These are phyloP conservation scores for Amphiprion clarkii DNA, from an alignment of 2,797 vertebrate genomes.

Conservation along the genomic window DNA sequence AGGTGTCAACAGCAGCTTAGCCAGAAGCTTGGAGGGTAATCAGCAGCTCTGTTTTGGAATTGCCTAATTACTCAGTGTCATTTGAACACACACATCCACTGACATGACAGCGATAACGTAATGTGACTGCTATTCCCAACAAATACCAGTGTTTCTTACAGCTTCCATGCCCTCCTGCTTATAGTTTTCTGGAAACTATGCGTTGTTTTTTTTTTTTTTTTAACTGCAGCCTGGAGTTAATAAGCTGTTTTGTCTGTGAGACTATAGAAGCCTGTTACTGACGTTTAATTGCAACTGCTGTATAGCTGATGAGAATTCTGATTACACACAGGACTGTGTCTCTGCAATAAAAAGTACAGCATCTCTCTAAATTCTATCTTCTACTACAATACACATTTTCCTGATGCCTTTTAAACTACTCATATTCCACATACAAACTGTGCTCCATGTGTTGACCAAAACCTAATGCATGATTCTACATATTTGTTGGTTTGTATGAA, in stretches of 20 bases:
- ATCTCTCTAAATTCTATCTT: neutral
- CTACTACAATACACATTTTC: neutral
- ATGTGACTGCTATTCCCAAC: conserved; percentile 9
- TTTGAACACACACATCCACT: conserved; percentile 24
- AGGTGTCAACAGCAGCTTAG: conserved; percentile 68
- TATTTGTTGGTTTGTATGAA: neutral
- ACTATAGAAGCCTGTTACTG: neutral
- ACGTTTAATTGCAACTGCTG: neutral
- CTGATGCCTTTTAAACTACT: neutral
- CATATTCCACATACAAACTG: no score
- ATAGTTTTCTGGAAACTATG: conserved; percentile 10
- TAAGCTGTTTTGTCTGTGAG: neutral
- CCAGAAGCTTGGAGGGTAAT: conserved; percentile 31
- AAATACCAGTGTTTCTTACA: neutral
- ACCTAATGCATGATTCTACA: neutral
- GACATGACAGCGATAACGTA: neutral
- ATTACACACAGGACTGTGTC: neutral
- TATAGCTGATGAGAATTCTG: neutral
- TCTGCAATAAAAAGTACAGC: neutral
- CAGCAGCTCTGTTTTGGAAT: conserved; percentile 35
- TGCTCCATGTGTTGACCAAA: neutral
- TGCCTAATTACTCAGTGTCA: conserved; percentile 39
- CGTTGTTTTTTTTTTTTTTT: neutral
- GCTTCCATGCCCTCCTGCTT: neutral
- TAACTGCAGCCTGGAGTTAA: neutral